Evolutionary conservation across 2,888 invertebrate genomes (phyloP).

Genomic region (Terebella lapidaria): DNA sequence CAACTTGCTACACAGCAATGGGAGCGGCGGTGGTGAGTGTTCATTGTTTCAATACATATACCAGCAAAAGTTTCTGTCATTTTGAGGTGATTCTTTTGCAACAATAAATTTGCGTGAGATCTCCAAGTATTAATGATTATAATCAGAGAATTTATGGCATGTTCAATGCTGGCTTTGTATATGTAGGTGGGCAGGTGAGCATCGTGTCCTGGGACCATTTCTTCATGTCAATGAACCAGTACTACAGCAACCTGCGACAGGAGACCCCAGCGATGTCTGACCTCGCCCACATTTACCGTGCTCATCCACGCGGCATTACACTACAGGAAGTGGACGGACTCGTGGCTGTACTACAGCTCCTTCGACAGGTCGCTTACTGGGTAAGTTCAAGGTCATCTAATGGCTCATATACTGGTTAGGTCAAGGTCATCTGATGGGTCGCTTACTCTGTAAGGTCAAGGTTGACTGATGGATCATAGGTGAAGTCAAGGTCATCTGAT

Average conservation of each 20-base stretch:
- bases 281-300: conserved; percentile 51
- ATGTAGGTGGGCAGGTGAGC: conserved; percentile 49
- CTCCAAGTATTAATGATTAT: no score
- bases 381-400: no score
- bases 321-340: conserved; percentile 81
- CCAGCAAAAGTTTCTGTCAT: neutral
- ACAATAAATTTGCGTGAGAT: no score
- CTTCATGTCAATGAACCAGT: conserved; percentile 68
- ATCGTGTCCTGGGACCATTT: conserved; percentile 79
- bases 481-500: neutral
- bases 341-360: conserved; percentile 72
- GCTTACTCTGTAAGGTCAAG: no score
- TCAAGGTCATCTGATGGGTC: no score
- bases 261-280: conserved; percentile 61
- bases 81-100: neutral
- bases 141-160: no score
- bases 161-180: no score
- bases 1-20: conserved; percentile 69
- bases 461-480: neutral
- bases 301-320: conserved; percentile 58
- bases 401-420: no score
- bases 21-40: conserved; percentile 30
- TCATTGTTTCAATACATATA: neutral
- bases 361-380: conserved; percentile 66
- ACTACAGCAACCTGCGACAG: conserved; percentile 56